Conservation (phyloP, 1,140 invertebrate species). For the Macrobrachium rosenbergii region DNA sequence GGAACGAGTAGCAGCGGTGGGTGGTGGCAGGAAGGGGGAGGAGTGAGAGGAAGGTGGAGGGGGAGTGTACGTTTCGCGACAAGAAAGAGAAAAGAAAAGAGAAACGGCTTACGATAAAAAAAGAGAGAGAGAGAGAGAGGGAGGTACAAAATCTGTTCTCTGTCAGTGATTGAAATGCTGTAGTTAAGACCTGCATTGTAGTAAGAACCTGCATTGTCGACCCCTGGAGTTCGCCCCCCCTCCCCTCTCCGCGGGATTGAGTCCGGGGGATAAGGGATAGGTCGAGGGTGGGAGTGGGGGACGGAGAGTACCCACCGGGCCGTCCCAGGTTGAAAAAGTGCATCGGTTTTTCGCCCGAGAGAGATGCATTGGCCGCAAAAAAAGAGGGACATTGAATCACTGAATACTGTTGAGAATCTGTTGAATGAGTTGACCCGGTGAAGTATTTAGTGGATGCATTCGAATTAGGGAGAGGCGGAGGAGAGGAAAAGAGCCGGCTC, state of each 20-base stretch:
- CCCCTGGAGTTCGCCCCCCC: too few relatives aligned
- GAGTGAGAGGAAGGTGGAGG: background rate
- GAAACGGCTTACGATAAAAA: background rate
- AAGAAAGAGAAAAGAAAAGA: constrained; percentile 11
- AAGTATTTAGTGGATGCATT: background rate
- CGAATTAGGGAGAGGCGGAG: constrained; percentile 12
- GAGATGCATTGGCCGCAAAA: background rate
- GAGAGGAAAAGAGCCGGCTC: background rate
- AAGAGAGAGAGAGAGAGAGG: background rate
- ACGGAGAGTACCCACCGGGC: background rate
- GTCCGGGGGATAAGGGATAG: background rate
- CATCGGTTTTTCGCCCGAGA: background rate
- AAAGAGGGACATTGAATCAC: background rate
- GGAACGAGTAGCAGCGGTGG: background rate
- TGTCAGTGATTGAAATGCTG: background rate
- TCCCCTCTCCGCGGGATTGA: too few relatives aligned
- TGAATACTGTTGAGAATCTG: background rate
- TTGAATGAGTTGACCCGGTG: background rate
- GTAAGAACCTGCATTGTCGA: too few relatives aligned
- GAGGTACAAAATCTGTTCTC: background rate
- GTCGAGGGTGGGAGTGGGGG: background rate
- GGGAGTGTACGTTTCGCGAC: background rate
- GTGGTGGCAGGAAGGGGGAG: background rate
- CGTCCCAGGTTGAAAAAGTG: background rate
- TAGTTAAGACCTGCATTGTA: too few relatives aligned